phyloP scores from a whole-genome alignment of 2,113 vertebrate genomes.

The Dicrurus megarhynchus region DNA sequence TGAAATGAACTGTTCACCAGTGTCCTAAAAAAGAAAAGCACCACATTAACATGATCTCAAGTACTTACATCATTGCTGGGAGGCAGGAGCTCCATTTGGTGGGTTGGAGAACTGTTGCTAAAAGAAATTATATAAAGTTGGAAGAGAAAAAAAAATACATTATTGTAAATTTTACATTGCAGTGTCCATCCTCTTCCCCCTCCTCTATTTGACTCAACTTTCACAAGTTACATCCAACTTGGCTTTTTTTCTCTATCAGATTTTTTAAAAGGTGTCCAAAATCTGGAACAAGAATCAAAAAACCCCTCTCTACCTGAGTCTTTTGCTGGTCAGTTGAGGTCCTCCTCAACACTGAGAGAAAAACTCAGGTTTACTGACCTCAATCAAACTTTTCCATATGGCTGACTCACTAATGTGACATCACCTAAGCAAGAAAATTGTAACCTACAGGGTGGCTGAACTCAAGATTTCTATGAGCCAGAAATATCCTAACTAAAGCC shows the following conservation, averaged over 20 bases:
- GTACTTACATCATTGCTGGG: slow-evolving; percentile 88
- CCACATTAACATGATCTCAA: slow-evolving; percentile 56
- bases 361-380: neutral
- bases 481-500: neutral
- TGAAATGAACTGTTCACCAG: slow-evolving; percentile 74
- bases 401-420: neutral
- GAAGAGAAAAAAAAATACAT: slow-evolving; percentile 8
- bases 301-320: neutral
- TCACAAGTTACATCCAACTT: neutral
- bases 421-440: neutral
- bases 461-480: neutral
- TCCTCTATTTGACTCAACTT: neutral
- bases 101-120: slow-evolving; percentile 89
- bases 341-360: neutral
- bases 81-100: slow-evolving; percentile 81
- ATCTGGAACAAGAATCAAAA: neutral
- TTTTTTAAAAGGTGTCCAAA: neutral
- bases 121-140: slow-evolving; percentile 47
- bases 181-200: neutral
- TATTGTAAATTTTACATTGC: slow-evolving; percentile 19
- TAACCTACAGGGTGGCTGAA: neutral
- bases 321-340: neutral
- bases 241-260: neutral
- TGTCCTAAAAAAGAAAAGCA: slow-evolving; percentile 71
- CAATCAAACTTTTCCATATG: neutral